Percentiles rank a stretch among this genome's conserved stretches.
These are phyloP conservation scores for Peromyscus nudipes DNA, from an alignment of 2,797 vertebrate species.

Conservation along the genomic window DNA sequence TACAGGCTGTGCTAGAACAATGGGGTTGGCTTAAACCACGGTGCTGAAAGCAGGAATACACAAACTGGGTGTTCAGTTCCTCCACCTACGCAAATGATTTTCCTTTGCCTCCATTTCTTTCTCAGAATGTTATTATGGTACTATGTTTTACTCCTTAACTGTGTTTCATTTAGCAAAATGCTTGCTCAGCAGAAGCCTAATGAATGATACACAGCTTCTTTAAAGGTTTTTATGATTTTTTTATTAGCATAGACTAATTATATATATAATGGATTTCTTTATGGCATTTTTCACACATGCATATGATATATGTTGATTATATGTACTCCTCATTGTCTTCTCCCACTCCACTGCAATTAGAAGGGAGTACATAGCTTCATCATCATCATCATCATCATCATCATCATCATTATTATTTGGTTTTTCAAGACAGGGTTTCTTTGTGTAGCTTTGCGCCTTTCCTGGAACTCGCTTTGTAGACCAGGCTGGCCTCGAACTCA, in stretches of 20 bases:
- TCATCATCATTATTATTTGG: neutral
- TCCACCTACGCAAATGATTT: neutral
- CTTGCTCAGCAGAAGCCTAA: neutral
- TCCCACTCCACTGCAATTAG: neutral
- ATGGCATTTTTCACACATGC: neutral
- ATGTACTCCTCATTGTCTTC: too few relatives aligned
- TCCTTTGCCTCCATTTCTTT: neutral
- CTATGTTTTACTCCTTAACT: neutral
- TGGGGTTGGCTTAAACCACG: neutral
- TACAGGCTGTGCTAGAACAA: neutral
- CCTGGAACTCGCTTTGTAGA: too few relatives aligned
- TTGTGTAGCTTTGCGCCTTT: too few relatives aligned
- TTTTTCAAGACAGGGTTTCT: too few relatives aligned
- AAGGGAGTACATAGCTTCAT: neutral
- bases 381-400: neutral
- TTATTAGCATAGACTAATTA: neutral
- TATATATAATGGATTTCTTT: neutral
- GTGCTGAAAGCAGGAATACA: neutral
- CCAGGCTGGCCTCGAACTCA: too few relatives aligned
- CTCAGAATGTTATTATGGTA: neutral
- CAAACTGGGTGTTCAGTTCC: neutral
- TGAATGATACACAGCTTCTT: neutral
- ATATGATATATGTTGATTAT: neutral
- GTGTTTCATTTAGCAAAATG: constrained; percentile 44
- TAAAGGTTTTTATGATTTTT: neutral